phyloP scores from a whole-genome alignment of 2,113 vertebrate genomes.

The Myotis brandtii region DNA sequence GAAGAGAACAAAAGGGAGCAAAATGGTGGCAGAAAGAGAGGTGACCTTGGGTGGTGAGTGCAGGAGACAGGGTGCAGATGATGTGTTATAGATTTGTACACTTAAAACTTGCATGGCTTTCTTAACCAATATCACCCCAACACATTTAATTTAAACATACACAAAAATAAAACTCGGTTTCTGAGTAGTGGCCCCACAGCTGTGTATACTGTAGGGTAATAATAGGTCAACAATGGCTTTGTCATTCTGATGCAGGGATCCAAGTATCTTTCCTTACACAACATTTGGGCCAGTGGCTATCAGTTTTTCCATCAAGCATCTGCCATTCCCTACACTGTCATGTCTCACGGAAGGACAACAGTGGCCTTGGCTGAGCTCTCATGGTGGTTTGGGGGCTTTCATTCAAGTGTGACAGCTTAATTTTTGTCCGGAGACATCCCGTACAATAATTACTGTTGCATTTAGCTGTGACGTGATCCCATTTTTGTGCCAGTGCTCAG shows the following conservation, averaged over 20 bases:
- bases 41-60: background rate
- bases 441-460: background rate
- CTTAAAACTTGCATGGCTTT: background rate
- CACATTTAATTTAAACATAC: background rate
- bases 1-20: background rate
- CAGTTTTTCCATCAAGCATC: background rate
- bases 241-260: background rate
- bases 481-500: background rate
- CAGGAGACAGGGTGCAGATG: background rate
- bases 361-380: background rate
- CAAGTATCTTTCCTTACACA: background rate
- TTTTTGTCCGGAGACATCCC: background rate
- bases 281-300: background rate
- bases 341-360: background rate
- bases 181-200: background rate
- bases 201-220: background rate
- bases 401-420: background rate
- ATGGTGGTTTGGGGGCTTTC: background rate
- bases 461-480: background rate
- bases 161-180: background rate
- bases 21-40: background rate
- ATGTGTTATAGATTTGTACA: background rate
- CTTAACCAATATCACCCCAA: background rate
- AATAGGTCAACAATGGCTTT: background rate
- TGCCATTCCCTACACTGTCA: background rate